Base-by-base conservation (phyloP, 1,140 invertebrate genomes). In the Nasonia giraulti region DNA sequence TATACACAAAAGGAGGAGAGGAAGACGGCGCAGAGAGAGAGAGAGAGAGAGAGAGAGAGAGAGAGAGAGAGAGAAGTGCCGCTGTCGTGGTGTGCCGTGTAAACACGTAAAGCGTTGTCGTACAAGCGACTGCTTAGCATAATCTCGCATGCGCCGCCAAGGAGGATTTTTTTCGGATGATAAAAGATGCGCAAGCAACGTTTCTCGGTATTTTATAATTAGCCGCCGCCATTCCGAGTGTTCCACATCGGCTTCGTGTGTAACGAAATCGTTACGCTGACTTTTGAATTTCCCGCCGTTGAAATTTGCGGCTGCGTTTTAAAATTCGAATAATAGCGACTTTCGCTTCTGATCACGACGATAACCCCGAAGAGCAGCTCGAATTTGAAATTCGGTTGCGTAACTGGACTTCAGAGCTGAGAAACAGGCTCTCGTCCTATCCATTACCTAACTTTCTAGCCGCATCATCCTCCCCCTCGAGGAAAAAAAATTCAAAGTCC, bases 101-200 rank as follows among this genome's bases (percentile, higher is more conserved):
- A 74, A 82, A 73, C 80, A 82, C 17, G 73, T 55, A 68, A 66
- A 71, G 50, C 31, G 66, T 47, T 66, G 31, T 83, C 75, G n/a
- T 69, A 78, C 81, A 50, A 68, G 82, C 62, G 8, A n/a, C 75
- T 83, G 23, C n/a, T 83, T 77, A 78, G 74, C 82, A 78, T 78
- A 77, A 83, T 77, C 82, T 69, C 33, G 62, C 14, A 81, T 47
- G n/a, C 44, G 44, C 68, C 44, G 10, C 12, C 27, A 27, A 27
- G 27, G 0, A 62, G 23, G 7, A 69, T 68, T 62, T 20, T 62
- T 62, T n/a, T 20, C 33, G n/a, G 37, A 17, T 31, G 23, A 66
- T 55, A 68, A 31, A 79, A 23, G 33, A 11, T 68, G 17, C 20
- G 40, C 17, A 5, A 37, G 20, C 44, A 27, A 7, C 17, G 47